Evolutionary conservation across 2,797 vertebrate genomes (phyloP), one percentile per base, ranked within the genome.

Genomic region (Pristis pectinata): DNA sequence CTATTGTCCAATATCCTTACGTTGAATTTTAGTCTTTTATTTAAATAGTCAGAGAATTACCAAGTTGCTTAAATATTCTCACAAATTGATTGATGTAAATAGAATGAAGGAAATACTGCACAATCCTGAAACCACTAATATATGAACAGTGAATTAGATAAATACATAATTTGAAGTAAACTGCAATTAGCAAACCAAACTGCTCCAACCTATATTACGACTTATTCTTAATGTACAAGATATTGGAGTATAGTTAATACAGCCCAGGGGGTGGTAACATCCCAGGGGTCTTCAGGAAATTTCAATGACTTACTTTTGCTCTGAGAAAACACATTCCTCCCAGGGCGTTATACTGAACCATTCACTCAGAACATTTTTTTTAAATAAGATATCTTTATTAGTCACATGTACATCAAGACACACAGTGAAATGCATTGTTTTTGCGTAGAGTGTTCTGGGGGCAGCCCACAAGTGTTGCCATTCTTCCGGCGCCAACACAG

Each of bases 101-200:
- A 41, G 34, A 67, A 37, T 41, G 59, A 91, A 37, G 34, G 79
- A 77, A 34, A 56, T 15, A 13, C 49, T 64, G 49, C 94, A 94
- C 93, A 85, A 94, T 95, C 61, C 93, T 95, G 93, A 94, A 93
- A 92, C 92, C 93, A 64, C 94, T 41, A 76, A 72, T 91, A 94
- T 95, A 94, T 70, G 95, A 37, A 53, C 37, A 89, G 34, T 89
- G 94, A 74, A 80, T 93, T 82, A 93, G 11, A 67, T 94, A 87
- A 94, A 93, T 94, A 94, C 79, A 85, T 37, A 77, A 94, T 61
- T 44, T 87, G 34, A 61, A 91, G 19, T 41, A 10, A 91, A 41
- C 9, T 64, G n/a, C 7, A 64, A 22, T 91, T 64, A n/a, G 34
- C n/a, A 91, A n/a, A 37, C 59, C 17, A 24, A 91, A 91, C 2